Conservation (phyloP, 2,113 vertebrate species). For the Paraplagusia blochii region DNA sequence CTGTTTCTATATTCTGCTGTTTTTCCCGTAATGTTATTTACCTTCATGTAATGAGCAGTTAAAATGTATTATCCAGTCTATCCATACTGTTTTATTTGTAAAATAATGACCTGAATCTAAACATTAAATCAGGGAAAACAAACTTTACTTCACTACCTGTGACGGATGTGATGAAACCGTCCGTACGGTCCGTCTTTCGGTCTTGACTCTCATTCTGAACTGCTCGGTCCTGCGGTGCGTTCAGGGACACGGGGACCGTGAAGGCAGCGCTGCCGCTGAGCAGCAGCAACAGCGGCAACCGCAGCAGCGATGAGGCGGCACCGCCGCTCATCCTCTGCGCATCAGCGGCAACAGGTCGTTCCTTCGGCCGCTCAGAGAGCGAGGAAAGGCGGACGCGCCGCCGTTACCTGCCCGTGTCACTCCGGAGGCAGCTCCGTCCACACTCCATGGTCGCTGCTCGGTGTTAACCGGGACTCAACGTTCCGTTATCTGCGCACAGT, state of each 20-base stretch:
- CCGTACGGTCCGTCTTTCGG: constrained; percentile 18
- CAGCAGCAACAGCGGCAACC: constrained; percentile 40
- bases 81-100: no score
- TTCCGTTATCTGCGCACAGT: constrained; percentile 5
- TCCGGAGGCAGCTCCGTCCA: constrained; percentile 15
- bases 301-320: neutral
- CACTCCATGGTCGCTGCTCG: constrained; percentile 31
- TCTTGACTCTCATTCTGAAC: neutral
- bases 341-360: constrained; percentile 48
- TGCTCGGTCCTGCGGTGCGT: constrained; percentile 24
- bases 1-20: no score
- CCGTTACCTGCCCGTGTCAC: constrained; percentile 40
- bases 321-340: constrained; percentile 43
- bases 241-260: constrained; percentile 41
- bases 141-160: constrained; percentile 24
- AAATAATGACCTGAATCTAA: neutral
- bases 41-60: no score
- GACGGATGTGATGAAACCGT: neutral
- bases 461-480: neutral
- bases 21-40: no score
- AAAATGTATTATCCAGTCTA: no score
- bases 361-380: neutral
- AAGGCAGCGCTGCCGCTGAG: constrained; percentile 37
- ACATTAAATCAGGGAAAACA: neutral
- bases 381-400: constrained; percentile 14